A percentile compares a stretch with the other conserved stretches of the same genome.
Evolutionary conservation across 2,797 vertebrate genomes (phyloP).

Genomic region (Calcarius lapponicus): DNA sequence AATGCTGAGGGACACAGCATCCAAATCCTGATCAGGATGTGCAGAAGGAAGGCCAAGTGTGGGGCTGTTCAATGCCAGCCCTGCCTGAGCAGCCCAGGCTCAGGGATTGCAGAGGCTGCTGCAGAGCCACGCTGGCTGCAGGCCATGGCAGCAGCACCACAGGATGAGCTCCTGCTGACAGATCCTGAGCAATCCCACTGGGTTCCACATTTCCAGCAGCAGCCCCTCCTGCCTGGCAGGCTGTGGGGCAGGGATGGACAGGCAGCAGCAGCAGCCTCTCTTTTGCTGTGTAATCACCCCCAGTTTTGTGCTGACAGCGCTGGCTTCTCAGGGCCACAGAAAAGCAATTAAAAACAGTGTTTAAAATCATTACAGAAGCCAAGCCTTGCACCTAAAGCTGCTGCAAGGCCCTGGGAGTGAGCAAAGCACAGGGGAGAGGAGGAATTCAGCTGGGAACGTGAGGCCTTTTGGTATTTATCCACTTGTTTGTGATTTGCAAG

Average conservation of each 20-base stretch:
- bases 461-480: not conserved
- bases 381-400: not conserved
- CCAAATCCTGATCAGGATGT: not conserved
- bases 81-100: not conserved
- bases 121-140: conserved; percentile 36
- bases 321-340: not conserved
- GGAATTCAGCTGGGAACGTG: not conserved
- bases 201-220: not conserved
- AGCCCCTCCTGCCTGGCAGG: not conserved
- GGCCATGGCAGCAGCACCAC: not conserved
- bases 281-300: not conserved
- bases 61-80: conserved; percentile 17
- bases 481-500: not conserved
- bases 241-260: not conserved
- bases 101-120: conserved; percentile 14
- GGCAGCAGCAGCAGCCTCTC: not conserved
- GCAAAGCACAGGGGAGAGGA: not conserved
- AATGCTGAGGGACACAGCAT: not conserved
- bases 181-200: not conserved
- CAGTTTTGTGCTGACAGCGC: conserved; percentile 5
- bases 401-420: not conserved
- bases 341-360: conserved; percentile 31
- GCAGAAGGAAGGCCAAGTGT: conserved; percentile 23
- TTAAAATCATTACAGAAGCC: not conserved
- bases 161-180: conserved; percentile 26